These are phyloP conservation scores for Diarsia brunnea DNA, from an alignment of 2,888 invertebrate species.

Conservation along the genomic window DNA sequence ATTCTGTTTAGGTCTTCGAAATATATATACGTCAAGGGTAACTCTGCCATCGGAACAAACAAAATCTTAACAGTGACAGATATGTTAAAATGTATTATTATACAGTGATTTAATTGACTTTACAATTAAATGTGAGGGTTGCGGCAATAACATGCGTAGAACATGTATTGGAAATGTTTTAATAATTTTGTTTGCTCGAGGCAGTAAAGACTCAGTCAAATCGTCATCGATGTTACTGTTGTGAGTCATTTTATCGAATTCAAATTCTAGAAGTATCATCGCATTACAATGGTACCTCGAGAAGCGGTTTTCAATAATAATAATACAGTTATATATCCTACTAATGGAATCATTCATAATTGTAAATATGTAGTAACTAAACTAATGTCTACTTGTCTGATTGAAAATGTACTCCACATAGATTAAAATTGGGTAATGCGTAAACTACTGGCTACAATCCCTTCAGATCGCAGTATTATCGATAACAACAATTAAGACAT, in stretches of 20 bases:
- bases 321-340: slow-evolving; percentile 27
- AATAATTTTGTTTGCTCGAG: slow-evolving; percentile 30
- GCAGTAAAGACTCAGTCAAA: slow-evolving; percentile 37
- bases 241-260: slow-evolving; percentile 19
- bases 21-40: slow-evolving; percentile 15
- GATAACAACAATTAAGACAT: slow-evolving; percentile 52
- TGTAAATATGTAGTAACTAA: slow-evolving; percentile 40
- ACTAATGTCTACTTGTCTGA: slow-evolving; percentile 39
- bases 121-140: slow-evolving; percentile 52
- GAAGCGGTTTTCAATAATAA: slow-evolving; percentile 27
- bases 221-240: slow-evolving; percentile 56
- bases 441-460: slow-evolving; percentile 43
- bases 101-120: slow-evolving; percentile 75
- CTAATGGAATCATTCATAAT: slow-evolving; percentile 34
- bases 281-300: slow-evolving; percentile 14
- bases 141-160: slow-evolving; percentile 39
- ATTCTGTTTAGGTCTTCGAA: slow-evolving; percentile 11
- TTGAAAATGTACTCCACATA: slow-evolving; percentile 28
- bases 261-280: slow-evolving; percentile 25
- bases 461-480: slow-evolving; percentile 47
- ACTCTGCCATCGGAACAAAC: slow-evolving; percentile 30
- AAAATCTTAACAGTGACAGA: slow-evolving; percentile 62
- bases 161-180: slow-evolving; percentile 50
- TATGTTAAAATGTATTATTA: slow-evolving; percentile 72
- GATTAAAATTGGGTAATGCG: slow-evolving; percentile 25